A percentile compares a stretch with the other conserved stretches of the same genome.
Evolutionary conservation across 2,888 invertebrate genomes (phyloP).

Genomic region (Dastarcus helophoroides): DNA sequence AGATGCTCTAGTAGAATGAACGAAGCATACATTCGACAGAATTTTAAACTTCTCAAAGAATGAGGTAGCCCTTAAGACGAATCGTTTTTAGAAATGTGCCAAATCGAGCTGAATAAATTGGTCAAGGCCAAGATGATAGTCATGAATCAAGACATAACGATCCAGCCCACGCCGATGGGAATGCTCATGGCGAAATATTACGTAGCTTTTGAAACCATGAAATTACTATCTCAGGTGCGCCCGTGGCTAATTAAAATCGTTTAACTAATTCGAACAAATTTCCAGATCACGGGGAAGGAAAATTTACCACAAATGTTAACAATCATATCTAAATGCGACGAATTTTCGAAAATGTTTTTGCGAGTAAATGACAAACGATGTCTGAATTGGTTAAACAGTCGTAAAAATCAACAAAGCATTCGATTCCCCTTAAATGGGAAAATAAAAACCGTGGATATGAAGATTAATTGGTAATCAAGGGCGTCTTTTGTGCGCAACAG

Average conservation of each 20-base stretch:
- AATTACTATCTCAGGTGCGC: conserved; percentile 48
- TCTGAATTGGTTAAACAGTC: conserved; percentile 58
- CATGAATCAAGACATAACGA: conserved; percentile 44
- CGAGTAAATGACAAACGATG: conserved; percentile 56
- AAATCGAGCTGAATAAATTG: conserved; percentile 57
- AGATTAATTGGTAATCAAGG: conserved; percentile 55
- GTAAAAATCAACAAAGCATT: conserved; percentile 44
- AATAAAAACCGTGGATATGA: conserved; percentile 60
- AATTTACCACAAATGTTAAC: conserved; percentile 43
- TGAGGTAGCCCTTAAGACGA: background rate
- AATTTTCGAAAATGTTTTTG: conserved; percentile 56
- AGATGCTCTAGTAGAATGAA: too few species aligned
- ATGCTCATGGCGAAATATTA: conserved; percentile 61
- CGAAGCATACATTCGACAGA: background rate
- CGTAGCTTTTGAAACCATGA: conserved; percentile 64
- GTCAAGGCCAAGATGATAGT: conserved; percentile 50
- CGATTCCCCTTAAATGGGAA: conserved; percentile 60
- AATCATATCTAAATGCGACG: conserved; percentile 50
- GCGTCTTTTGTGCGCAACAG: conserved; percentile 6
- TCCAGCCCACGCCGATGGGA: conserved; percentile 52
- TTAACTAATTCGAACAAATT: conserved; percentile 6
- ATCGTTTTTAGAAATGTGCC: conserved; percentile 50
- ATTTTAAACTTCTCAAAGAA: too few species aligned
- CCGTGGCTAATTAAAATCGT: conserved; percentile 1
- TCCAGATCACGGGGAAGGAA: conserved; percentile 49